Base-by-base conservation (phyloP, 2,888 invertebrate genomes). In the Scaptomyza polygonia region DNA sequence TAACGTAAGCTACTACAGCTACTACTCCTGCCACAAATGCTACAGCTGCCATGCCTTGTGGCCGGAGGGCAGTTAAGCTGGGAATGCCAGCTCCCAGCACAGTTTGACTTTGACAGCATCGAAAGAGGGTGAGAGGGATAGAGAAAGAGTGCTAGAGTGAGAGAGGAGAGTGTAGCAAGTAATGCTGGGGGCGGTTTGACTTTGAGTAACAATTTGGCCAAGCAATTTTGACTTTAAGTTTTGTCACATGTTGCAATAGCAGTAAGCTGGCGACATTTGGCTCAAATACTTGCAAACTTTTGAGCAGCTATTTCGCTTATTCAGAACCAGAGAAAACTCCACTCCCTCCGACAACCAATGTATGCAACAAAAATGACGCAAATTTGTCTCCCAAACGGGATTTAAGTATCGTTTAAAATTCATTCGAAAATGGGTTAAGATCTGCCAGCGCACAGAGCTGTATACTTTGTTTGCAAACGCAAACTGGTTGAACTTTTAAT, bases 31-130 rank as follows among this genome's bases (percentile, higher is more conserved):
- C 79, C 79, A 70, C 79, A 79, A 79, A 78, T 80, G 67, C 77
- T 79, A 67, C 76, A 72, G 64, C 69, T 76, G 72, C 74, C 74
- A 80, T 72, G 81, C 76, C 76, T 63, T 80, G 80, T 66, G 73
- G 64, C 68, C 71, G 44, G 57, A 48, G 45, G 66, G 59, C 47
- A 65, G 59, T 34, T 55, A 67, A 59, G 56, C 68, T 43, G 52
- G 29, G 40, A 58, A 58, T 72, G 34, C 45, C 16, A 25, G 62
- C 56, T 49, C 29, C 64, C 64, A 55, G 64, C 55, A 44, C 40
- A 57, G 52, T 67, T 69, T 58, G 66, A 57, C 53, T 68, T 64
- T 68, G 66, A 71, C 72, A 67, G 65, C 67, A 53, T 48, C 27
- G 42, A 53, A 39, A 9, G 9, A n/a, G 9, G 18, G 14, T 8